Conservation (phyloP, 2,888 invertebrate genomes). For the Tetramorium bicarinatum region DNA sequence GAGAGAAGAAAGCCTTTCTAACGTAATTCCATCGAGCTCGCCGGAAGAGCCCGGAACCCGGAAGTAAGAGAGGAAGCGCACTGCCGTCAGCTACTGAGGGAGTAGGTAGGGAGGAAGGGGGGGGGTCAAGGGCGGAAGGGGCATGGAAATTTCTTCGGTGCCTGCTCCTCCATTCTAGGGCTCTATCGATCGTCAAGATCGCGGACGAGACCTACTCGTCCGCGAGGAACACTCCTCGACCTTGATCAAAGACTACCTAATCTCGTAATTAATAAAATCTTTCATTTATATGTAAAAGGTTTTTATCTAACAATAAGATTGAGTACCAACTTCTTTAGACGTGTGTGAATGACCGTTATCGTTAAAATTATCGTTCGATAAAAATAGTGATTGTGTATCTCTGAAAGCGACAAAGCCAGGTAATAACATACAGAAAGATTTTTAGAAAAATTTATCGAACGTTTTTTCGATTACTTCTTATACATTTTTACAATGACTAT, state of each 20-base stretch:
- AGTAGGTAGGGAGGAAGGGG: not conserved
- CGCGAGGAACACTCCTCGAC: conserved; percentile 19
- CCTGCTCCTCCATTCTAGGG: conserved; percentile 54
- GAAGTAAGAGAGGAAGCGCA: conserved; percentile 81
- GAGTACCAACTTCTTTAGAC: not conserved
- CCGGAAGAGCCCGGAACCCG: conserved; percentile 83
- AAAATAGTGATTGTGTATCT: not conserved
- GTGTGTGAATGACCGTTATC: not conserved
- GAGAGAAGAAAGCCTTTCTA: conserved; percentile 72
- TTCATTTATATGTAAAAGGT: not conserved
- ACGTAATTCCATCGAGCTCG: conserved; percentile 77
- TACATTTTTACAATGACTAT: not conserved
- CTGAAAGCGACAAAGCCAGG: not conserved
- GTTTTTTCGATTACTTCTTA: not conserved
- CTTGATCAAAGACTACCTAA: conserved; percentile 4
- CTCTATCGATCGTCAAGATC: conserved; percentile 80
- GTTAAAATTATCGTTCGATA: no score
- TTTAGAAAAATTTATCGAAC: not conserved
- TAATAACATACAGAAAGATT: not conserved
- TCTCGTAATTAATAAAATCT: conserved; percentile 10
- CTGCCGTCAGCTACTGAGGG: conserved; percentile 47
- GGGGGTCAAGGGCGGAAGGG: conserved; percentile 60
- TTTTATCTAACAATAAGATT: not conserved
- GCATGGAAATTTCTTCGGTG: conserved; percentile 73
- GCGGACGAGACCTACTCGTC: conserved; percentile 57